These are phyloP conservation scores for Aphaenogaster floridana DNA, from an alignment of 1,140 invertebrate species.

Conservation along the genomic window DNA sequence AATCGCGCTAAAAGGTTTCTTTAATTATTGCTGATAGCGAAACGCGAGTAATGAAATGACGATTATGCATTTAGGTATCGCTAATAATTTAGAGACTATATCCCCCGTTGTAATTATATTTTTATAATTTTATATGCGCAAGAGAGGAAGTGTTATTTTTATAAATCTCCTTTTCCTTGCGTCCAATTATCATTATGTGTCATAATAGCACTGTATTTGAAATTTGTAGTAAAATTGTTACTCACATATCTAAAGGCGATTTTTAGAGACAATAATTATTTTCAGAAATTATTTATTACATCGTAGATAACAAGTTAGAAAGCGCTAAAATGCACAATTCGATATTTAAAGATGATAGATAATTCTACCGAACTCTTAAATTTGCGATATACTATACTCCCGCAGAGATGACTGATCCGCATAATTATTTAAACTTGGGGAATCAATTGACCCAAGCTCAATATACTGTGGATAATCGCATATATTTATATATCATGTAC, in stretches of 20 bases:
- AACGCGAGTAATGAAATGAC: conserved; percentile 24
- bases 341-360: conserved; percentile 20
- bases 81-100: conserved; percentile 30
- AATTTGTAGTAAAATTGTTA: not conserved
- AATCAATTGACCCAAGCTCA: not conserved
- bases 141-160: not conserved
- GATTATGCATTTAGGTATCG: conserved; percentile 33
- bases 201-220: not conserved
- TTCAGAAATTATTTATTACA: not conserved
- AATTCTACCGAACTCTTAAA: not conserved
- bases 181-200: not conserved
- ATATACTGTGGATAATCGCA: not conserved
- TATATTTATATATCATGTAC: not conserved
- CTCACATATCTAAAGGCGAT: not conserved
- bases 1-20: conserved; percentile 44
- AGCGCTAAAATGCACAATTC: not conserved
- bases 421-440: not conserved
- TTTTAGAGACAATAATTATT: not conserved
- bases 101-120: conserved; percentile 25
- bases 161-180: not conserved
- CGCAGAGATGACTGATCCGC: not conserved
- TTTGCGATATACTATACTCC: not conserved
- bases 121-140: not conserved
- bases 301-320: not conserved
- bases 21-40: conserved; percentile 55